phyloP scores from a whole-genome alignment of 2,888 invertebrate species.

The Ypsolopha scabrella region DNA sequence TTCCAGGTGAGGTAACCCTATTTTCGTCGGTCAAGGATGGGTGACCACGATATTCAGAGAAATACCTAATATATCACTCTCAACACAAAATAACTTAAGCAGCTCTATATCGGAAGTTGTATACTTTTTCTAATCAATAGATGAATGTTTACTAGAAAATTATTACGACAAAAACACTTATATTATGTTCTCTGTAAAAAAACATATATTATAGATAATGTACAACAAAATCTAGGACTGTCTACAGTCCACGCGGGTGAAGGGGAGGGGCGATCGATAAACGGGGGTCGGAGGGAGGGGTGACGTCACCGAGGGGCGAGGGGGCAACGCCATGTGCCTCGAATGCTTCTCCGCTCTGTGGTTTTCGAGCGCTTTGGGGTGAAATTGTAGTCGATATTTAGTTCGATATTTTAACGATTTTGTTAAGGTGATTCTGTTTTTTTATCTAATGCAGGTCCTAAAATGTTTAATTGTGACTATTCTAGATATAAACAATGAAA shows the following conservation, averaged over 20 bases:
- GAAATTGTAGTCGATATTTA: not conserved
- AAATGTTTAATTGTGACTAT: no score
- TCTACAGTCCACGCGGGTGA: slow-evolving; percentile 13
- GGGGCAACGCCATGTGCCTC: slow-evolving; percentile 13
- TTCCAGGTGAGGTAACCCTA: no score
- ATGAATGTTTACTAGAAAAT: no score
- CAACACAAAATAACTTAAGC: no score
- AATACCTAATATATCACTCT: no score
- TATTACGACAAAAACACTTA: not conserved
- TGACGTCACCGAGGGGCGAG: slow-evolving; percentile 46
- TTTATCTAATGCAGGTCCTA: no score
- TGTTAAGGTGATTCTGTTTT: not conserved
- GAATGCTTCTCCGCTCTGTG: not conserved
- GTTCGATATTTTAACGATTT: slow-evolving; percentile 1
- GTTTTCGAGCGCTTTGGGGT: not conserved
- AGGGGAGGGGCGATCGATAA: slow-evolving; percentile 42
- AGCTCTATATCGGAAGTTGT: no score
- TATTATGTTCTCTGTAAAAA: not conserved
- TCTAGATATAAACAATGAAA: no score
- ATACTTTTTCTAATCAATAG: no score
- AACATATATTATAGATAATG: not conserved
- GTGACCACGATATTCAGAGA: no score
- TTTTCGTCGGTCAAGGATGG: no score
- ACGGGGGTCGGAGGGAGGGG: slow-evolving; percentile 21
- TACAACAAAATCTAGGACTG: slow-evolving; percentile 4